Evolutionary conservation across 2,888 invertebrate species (phyloP), one percentile per base, ranked within the genome.

Genomic region (Melolontha melolontha): DNA sequence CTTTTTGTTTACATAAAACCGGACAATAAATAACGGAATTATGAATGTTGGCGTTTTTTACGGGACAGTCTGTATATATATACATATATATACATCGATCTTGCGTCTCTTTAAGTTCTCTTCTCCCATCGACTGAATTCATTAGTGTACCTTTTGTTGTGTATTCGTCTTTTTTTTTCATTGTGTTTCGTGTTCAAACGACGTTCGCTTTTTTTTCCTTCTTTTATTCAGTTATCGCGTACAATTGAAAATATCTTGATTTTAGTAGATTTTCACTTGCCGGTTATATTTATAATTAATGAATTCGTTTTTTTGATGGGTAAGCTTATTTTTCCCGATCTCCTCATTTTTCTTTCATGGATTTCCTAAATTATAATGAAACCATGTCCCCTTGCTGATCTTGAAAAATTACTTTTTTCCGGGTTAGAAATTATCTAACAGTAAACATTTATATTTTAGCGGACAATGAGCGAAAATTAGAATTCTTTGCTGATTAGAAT

Each of bases 171-270:
- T 54, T 54, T 44, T 27, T 47, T 29, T 14, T 11, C n/a, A 44
- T 29, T 22, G 50, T 8, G 42, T 41, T 50, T 59, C 57, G 66
- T 66, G 50, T 59, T 59, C 59, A 50, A 27, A 16, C 66, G 66
- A 51, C 66, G 41, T 66, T 66, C 59, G 66, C 50, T 50, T 66
- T 59, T 42, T 59, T 50, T 66, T 66, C 49, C 49, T 57, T 66
- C 39, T 39, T n/a, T 39, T 42, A 10, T 41, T 27, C 42, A 42
- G 16, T 34, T 64, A 59, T 59, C 50, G 59, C 66, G 42, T 6
- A 64, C 52, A 29, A 64, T 54, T 51, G 52, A 52, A 42, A 64
- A 52, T 51, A 64, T 52, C 64, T 51, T 54, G 52, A 64, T 64
- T 64, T 39, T 5, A 29, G 40, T 42, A 16, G 39, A 50, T 63